Conservation (phyloP, 2,888 invertebrate genomes). For the Bombylius major region DNA sequence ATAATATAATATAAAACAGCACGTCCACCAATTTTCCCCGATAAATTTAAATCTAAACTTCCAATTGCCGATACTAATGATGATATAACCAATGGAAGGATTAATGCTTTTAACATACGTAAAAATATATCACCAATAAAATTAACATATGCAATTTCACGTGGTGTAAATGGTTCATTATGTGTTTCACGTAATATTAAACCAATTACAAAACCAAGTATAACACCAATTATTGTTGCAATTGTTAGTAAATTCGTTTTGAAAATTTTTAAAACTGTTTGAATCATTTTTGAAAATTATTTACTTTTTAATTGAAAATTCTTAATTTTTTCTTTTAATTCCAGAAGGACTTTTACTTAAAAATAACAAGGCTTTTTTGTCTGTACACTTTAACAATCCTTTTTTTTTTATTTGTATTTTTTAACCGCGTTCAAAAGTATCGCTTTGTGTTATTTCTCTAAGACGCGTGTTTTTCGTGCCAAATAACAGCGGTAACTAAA, state of each 20-base stretch:
- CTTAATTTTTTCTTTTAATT: no score
- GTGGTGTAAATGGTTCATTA: slow-evolving; percentile 36
- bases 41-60: slow-evolving; percentile 51
- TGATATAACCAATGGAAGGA: slow-evolving; percentile 57
- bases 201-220: slow-evolving; percentile 42
- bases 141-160: slow-evolving; percentile 56
- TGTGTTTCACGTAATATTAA: slow-evolving; percentile 29
- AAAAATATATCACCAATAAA: slow-evolving; percentile 60
- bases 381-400: no score
- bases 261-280: slow-evolving; percentile 19
- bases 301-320: no score
- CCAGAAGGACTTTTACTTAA: no score
- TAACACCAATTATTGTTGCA: slow-evolving; percentile 44
- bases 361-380: no score
- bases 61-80: slow-evolving; percentile 57
- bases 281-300: neutral
- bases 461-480: no score
- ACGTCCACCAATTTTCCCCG: slow-evolving; percentile 51
- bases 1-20: slow-evolving; percentile 55
- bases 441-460: no score
- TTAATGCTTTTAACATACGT: slow-evolving; percentile 59
- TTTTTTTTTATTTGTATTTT: no score
- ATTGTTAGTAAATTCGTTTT: slow-evolving; percentile 42
- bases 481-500: no score
- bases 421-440: no score